These are phyloP conservation scores for Sesamia inferens DNA, from an alignment of 2,888 invertebrate species.

Conservation along the genomic window DNA sequence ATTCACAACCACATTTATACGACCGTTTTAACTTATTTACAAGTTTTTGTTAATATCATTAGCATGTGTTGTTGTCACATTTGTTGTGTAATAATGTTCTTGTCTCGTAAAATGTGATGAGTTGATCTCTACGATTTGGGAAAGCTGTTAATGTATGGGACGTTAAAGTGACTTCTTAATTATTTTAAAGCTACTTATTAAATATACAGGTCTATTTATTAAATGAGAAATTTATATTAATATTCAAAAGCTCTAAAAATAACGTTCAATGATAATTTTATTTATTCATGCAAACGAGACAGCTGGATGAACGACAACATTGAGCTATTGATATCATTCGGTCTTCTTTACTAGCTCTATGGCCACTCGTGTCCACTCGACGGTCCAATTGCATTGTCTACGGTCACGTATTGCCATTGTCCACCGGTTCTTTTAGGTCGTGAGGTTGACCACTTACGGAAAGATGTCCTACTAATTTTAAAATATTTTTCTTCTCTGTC, in stretches of 20 bases:
- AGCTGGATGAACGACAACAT: slow-evolving; percentile 75
- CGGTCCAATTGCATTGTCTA: slow-evolving; percentile 76
- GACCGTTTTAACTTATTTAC: slow-evolving; percentile 24
- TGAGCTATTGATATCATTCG: slow-evolving; percentile 72
- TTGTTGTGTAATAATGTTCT: slow-evolving; percentile 1
- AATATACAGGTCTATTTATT: slow-evolving; percentile 1
- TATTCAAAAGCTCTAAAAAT: slow-evolving; percentile 36
- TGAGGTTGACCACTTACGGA: slow-evolving; percentile 38
- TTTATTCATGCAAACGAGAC: slow-evolving; percentile 67
- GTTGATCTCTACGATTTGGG: neutral
- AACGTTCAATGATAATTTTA: slow-evolving; percentile 55
- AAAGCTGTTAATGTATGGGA: neutral
- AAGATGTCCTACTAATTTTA: slow-evolving; percentile 36
- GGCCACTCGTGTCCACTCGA: slow-evolving; percentile 62
- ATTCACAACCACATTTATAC: slow-evolving; percentile 27
- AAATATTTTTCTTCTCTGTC: slow-evolving; percentile 47
- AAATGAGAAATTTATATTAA: slow-evolving; percentile 25
- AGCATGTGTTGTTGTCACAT: neutral
- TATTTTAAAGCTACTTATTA: no score
- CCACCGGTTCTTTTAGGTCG: slow-evolving; percentile 36
- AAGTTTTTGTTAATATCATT: slow-evolving; percentile 17
- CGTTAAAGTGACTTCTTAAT: no score
- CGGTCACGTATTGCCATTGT: slow-evolving; percentile 85
- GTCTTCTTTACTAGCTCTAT: slow-evolving; percentile 51
- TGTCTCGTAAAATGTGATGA: slow-evolving; percentile 10